Conservation (phyloP, 1,140 invertebrate species). For the Macrosteles quadrilineatus region DNA sequence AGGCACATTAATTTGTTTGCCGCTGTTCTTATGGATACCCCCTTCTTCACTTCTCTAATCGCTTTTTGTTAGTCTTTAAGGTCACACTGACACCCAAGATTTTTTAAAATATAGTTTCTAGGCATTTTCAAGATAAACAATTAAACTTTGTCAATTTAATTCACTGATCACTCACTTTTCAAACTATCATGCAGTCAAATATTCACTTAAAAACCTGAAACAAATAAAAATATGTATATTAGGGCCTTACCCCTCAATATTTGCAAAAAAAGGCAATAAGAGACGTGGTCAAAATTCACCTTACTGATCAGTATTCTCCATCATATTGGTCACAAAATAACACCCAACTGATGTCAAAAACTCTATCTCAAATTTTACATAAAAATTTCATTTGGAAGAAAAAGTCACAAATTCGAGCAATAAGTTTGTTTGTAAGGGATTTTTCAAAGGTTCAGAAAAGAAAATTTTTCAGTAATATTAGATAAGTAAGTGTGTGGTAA, state of each 20-base stretch:
- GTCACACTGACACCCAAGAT: constrained; percentile 5
- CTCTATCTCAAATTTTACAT: neutral
- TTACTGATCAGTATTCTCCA: too few species aligned
- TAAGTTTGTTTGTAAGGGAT: neutral
- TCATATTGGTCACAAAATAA: neutral
- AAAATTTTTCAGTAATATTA: neutral
- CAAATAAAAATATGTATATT: neutral
- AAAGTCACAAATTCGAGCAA: neutral
- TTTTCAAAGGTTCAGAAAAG: neutral
- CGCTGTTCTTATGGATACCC: neutral
- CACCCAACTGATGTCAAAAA: neutral
- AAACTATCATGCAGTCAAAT: neutral
- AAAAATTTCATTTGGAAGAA: too few species aligned
- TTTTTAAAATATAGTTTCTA: constrained; percentile 16
- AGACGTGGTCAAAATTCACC: neutral
- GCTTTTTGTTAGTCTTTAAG: neutral
- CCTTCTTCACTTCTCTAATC: neutral
- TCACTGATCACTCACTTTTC: neutral
- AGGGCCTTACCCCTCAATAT: neutral
- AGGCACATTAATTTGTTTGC: neutral
- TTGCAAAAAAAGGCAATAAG: constrained; percentile 2
- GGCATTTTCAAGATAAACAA: neutral
- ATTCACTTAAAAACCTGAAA: constrained; percentile 10
- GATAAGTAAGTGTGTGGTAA: too few species aligned
- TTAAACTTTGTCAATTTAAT: neutral